Conservation (phyloP, 2,113 vertebrate genomes). For the Indicator indicator region DNA sequence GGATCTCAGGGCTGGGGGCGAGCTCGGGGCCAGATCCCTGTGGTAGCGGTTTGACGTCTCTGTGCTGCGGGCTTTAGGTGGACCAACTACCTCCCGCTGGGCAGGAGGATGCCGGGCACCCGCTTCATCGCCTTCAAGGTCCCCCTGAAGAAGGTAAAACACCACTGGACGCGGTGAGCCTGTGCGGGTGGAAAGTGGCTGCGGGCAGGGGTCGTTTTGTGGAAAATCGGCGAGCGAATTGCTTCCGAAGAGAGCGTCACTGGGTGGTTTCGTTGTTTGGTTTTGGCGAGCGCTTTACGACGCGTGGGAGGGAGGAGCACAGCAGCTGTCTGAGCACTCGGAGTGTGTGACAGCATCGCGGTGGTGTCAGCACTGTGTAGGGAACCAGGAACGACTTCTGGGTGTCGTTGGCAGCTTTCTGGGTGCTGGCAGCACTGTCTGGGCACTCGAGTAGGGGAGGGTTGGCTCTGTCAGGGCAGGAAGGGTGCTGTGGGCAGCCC, state of each 20-base stretch:
- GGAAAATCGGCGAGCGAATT: fast-evolving
- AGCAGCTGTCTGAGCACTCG: fast-evolving
- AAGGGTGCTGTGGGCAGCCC: background rate
- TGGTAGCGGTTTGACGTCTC: fast-evolving
- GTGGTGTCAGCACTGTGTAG: fast-evolving
- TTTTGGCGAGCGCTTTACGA: no score
- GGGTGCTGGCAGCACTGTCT: fast-evolving
- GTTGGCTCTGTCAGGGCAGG: background rate
- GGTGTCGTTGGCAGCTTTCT: no score
- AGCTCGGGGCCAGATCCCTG: fast-evolving
- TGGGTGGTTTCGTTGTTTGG: fast-evolving
- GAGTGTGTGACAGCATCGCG: fast-evolving
- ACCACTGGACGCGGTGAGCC: fast-evolving
- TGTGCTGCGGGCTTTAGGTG: slow-evolving; percentile 70
- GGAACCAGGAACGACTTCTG: fast-evolving
- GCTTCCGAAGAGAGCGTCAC: fast-evolving
- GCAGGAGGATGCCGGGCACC: slow-evolving; percentile 84
- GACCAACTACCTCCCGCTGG: slow-evolving; percentile 84
- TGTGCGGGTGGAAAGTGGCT: fast-evolving
- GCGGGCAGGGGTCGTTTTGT: fast-evolving
- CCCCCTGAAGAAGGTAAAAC: slow-evolving; percentile 83
- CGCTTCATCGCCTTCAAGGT: slow-evolving; percentile 93
- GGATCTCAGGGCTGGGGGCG: background rate
- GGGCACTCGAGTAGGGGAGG: fast-evolving
- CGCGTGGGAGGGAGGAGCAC: fast-evolving